Conservation (phyloP, 2,888 invertebrate genomes). For the Tholera decimalis region DNA sequence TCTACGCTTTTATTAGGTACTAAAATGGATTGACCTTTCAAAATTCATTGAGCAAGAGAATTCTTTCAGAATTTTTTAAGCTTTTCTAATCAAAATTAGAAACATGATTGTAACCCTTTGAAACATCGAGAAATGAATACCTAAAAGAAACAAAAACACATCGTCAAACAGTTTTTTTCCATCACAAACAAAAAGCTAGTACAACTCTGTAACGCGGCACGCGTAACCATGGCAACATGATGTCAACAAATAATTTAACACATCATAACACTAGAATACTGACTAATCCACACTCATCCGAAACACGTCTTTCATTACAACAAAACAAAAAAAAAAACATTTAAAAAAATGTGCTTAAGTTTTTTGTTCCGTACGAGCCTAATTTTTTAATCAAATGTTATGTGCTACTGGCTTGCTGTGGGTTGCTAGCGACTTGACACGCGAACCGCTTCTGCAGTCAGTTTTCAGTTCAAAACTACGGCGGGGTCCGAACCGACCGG, state of each 20-base stretch:
- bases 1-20: conserved; percentile 15
- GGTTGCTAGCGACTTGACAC: conserved; percentile 81
- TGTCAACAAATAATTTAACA: conserved; percentile 51
- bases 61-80: not conserved
- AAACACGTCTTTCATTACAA: not conserved
- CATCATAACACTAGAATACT: conserved; percentile 7
- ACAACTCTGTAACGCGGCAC: not conserved
- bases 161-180: conserved; percentile 3
- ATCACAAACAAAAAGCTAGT: conserved; percentile 29
- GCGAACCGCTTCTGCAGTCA: conserved; percentile 85
- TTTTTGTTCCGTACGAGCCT: not conserved
- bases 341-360: not conserved
- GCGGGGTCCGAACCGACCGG: conserved; percentile 80
- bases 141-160: conserved; percentile 2
- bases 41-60: not conserved
- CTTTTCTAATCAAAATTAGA: not conserved
- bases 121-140: not conserved
- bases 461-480: conserved; percentile 87
- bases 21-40: conserved; percentile 7
- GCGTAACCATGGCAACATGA: conserved; percentile 54
- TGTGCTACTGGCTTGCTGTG: conserved; percentile 78
- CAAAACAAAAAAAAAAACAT: not conserved
- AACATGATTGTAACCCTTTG: not conserved
- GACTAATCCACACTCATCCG: conserved; percentile 24
- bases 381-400: conserved; percentile 76